phyloP scores from a whole-genome alignment of 2,113 vertebrate genomes.

The Ptyas mucosa region DNA sequence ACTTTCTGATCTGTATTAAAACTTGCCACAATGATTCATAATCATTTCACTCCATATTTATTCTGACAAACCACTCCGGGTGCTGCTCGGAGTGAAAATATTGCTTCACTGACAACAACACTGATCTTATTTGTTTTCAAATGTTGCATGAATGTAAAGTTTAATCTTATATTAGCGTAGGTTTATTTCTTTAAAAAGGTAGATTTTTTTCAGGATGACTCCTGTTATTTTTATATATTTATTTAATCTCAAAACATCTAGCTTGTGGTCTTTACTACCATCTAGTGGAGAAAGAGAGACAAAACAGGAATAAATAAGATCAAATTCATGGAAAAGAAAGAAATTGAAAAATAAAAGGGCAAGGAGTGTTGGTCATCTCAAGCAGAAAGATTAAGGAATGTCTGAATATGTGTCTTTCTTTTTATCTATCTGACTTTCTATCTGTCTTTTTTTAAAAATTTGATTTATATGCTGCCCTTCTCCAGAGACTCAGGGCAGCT shows the following conservation, averaged over 20 bases:
- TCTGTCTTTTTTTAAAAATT: no score
- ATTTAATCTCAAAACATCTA: slow-evolving; percentile 22
- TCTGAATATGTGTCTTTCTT: not conserved
- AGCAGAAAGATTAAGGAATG: not conserved
- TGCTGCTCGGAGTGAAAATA: slow-evolving; percentile 28
- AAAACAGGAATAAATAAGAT: slow-evolving; percentile 35
- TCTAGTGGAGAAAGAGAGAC: slow-evolving; percentile 66
- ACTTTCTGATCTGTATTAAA: slow-evolving; percentile 73
- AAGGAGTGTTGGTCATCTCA: rapidly evolving
- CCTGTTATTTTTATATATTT: not conserved
- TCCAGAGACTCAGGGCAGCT: no score
- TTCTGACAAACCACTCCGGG: slow-evolving; percentile 67
- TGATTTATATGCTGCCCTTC: no score
- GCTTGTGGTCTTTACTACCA: slow-evolving; percentile 72
- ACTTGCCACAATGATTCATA: slow-evolving; percentile 74
- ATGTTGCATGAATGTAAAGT: not conserved
- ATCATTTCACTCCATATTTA: slow-evolving; percentile 67
- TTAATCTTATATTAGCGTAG: slow-evolving; percentile 32
- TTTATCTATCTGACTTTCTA: not conserved
- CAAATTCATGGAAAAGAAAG: not conserved
- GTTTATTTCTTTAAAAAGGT: not conserved
- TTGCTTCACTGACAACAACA: slow-evolving; percentile 37
- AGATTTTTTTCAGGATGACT: not conserved
- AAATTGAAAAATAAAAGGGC: rapidly evolving
- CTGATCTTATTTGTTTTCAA: slow-evolving; percentile 25